Base-by-base conservation (phyloP, 2,888 invertebrate species). In the Tetanocera ferruginea region DNA sequence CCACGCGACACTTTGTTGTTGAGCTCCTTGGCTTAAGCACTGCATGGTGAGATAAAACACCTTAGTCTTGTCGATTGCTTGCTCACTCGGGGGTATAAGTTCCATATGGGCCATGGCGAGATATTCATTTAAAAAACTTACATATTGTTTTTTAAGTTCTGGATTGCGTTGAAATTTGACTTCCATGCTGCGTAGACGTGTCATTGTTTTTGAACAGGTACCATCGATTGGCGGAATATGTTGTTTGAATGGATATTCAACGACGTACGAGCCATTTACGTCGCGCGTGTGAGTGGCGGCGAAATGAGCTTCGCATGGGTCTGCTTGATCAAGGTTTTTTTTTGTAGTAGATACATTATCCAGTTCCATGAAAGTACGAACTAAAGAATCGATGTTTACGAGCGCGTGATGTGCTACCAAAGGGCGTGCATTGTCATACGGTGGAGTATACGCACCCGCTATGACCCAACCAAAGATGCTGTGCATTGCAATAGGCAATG, bases 11-110 rank as follows among this genome's bases (percentile, higher is more conserved):
- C 77, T 79, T 82, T 2, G 79, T 77, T 28, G 76, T 64, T 37
- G 77, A 75, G 70, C 80, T 81, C 14, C 78, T 78, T 3, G 80
- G 73, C 57, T 80, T 81, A 1, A 81, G 67, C 3, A 81, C 80
- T 2, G 80, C 80, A 70, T 83, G 81, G 49, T 83, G 80, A 14
- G 64, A 34, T 82, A 83, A 67, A 78, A 80, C 55, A 66, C 73
- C 14, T 79, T 75, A 17, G 51, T 52, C 23, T 51, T 62, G 3
- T 49, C 73, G 9, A 73, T 71, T 17, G 76, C 49, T 14, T 76
- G 28, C 60, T 82, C 73, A 28, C 67, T 9, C 6, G 64, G 11
- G 2, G 66, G 28, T 25, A 81, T 37, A n/a, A 55, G 49, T 31
- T 67, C 71, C 81, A 82, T 81, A n/a, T 81, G 81, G 9, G 78